Evolutionary conservation across 2,888 invertebrate species (phyloP), one percentile per base, ranked within the genome.

Genomic region (Autographa gamma): DNA sequence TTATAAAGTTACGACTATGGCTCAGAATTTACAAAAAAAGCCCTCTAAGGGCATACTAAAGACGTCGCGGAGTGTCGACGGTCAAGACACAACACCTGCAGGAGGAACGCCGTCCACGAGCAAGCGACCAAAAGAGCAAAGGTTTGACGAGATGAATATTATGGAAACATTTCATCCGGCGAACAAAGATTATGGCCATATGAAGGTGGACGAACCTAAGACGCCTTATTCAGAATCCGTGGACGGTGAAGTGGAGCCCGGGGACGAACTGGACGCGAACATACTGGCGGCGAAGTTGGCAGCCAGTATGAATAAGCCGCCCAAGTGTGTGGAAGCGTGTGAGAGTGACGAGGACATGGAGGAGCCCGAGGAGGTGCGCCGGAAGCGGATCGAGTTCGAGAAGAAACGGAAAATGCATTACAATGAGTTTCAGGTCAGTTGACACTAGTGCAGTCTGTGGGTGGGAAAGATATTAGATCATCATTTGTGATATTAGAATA

Each of bases 81-180:
- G 97, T 74, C 97, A 94, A 67, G 95, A 95, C 70, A 48, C 48
- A 48, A 52, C 76, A 31, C 41, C 63, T 43, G 16, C 65, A 9
- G 43, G 65, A 34, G 92, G 93, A 64, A 88, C 90, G 64, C 91
- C 95, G 66, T 93, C 95, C 9, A 93, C 95, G 13, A 95, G 95
- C 81, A 94, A 94, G 80, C 91, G 95, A 74, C 79, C 92, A 71
- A 97, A 97, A 88, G 96, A 96, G 90, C 96, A 98, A 89, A 98
- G 98, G 96, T 99, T 98, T 96, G 99, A 99, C 93, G 99, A 99
- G 96, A 98, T 99, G 97, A 99, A 99, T 95, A 99, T 99, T 81
- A 96, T 99, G 85, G 99, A 99, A 82, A 99, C 99, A 0, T 97
- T 99, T 88, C 99, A 99, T 96, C 99, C 99, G 58, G 96, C 98